Percentiles rank a stretch among this genome's conserved stretches.
Conservation (phyloP, 2,888 invertebrate species). For the Alviniconcha strummeri region DNA sequence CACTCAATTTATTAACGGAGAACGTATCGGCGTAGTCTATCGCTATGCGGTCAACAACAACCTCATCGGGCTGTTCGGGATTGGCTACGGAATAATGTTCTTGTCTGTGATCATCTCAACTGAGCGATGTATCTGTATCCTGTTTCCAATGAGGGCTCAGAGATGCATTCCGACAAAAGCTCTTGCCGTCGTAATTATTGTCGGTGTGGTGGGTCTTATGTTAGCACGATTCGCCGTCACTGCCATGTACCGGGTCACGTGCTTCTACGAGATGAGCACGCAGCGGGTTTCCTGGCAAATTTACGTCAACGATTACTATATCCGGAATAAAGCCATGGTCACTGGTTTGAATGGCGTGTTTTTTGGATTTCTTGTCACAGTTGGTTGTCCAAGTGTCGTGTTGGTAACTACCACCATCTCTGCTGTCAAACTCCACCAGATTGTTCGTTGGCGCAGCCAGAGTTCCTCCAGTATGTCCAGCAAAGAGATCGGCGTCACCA, state of each 20-base stretch:
- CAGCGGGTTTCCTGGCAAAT: background rate
- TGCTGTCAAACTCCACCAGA: slow-evolving; percentile 5
- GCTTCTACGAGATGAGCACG: background rate
- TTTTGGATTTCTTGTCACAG: background rate
- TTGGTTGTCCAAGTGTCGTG: slow-evolving; percentile 13
- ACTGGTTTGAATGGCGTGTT: background rate
- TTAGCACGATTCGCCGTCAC: slow-evolving; percentile 25
- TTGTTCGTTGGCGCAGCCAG: background rate
- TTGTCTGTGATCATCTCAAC: no score
- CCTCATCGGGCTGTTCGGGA: no score
- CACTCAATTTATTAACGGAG: background rate
- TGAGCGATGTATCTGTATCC: no score
- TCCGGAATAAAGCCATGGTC: background rate
- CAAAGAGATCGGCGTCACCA: no score
- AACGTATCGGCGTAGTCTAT: no score
- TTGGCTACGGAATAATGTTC: no score
- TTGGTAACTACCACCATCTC: slow-evolving; percentile 25
- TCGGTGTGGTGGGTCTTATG: no score
- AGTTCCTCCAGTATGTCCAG: no score
- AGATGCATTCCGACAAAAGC: no score
- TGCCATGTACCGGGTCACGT: background rate
- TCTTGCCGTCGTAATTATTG: no score
- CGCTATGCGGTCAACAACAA: no score
- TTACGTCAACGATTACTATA: slow-evolving; percentile 13
- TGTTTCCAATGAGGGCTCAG: no score